Evolutionary conservation across 2,888 invertebrate species (phyloP), one percentile per base, ranked within the genome.

Genomic region (Gasteruption jaculator): DNA sequence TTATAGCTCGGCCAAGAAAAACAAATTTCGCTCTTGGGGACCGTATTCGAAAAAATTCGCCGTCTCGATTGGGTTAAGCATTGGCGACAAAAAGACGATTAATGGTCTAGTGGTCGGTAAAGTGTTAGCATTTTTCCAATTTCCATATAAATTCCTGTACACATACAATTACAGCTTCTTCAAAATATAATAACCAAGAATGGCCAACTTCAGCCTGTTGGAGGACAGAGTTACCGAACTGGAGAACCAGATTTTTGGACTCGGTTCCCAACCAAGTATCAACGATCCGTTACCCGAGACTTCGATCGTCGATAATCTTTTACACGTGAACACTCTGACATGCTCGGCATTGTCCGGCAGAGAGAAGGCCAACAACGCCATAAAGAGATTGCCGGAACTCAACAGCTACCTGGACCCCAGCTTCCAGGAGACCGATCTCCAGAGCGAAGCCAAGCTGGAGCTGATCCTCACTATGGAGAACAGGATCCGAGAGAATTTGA

Each of bases 341-440:
- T 67, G 72, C 3, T 74, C 76, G 5, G 75, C 76, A 2, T 50
- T 76, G 12, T 75, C 74, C 43, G 75, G 76, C 37, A 68, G 76
- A 27, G 75, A 77, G 46, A 72, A 73, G 12, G 65, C 73, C 12
- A 73, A 71, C 30, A 57, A 62, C 1, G 66, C 74, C 26, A 60
- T 75, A 29, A 68, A 73, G 49, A 65, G 73, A 38, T 60, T 76
- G 54, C 67, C 68, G 2, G 72, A 72, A 46, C 64, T 77, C 20
- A 75, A 75, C 44, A 66, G 68, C 11, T 74, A 73, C 48, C 58
- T 76, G 34, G 71, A 76, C 50, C 73, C 74, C 2, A 60, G 58
- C 37, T 68, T 65, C 46, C 74, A 73, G 27, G 73, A 73, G 31
- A 58, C 53, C 24, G 71, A 73, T 40, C 45, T 75, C 25, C 72